Base-by-base conservation (phyloP, 2,888 invertebrate genomes). In the Sturmia bella region DNA sequence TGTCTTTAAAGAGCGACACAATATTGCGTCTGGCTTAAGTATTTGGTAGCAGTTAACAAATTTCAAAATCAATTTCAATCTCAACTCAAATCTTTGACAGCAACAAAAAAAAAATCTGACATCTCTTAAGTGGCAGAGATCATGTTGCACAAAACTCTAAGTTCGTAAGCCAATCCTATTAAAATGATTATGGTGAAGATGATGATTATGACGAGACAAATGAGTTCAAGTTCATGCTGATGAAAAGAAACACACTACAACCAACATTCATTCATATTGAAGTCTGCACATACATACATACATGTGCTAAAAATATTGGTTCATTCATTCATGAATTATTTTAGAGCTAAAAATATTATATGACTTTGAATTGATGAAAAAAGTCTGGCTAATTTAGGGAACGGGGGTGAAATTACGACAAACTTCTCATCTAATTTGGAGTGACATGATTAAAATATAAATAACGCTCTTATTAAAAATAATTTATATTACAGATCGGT, bases 211-310 rank as follows among this genome's bases (percentile, higher is more conserved):
- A 39, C 50, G 39, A 59, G 54, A 21, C 32, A 77, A 61, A 39
- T 50, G 50, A 82, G 74, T 82, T 82, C 82, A 82, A 82, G 82
- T 82, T 82, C 82, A 82, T 12, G 27, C 56, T 75, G 56, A 66
- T 15, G 57, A 63, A 79, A 70, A 43, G 27, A 52, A 43, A 66
- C 56, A 76, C 39, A 61, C n/a, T n/a, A n/a, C n/a, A n/a, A n/a
- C n/a, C n/a, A n/a, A n/a, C n/a, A n/a, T n/a, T n/a, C n/a, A n/a
- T n/a, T n/a, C n/a, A n/a, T n/a, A n/a, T n/a, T n/a, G n/a, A n/a
- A n/a, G n/a, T n/a, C n/a, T n/a, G n/a, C 39, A 27, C 32, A 27
- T 3, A 54, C n/a, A 56, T 13, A n/a, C 39, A 9, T 15, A 24
- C 21, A 21, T 2, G 2, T 41, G 19, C 3, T 6, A 43, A 5